Conservation (phyloP, 2,113 vertebrate genomes). For the Nicator chloris region DNA sequence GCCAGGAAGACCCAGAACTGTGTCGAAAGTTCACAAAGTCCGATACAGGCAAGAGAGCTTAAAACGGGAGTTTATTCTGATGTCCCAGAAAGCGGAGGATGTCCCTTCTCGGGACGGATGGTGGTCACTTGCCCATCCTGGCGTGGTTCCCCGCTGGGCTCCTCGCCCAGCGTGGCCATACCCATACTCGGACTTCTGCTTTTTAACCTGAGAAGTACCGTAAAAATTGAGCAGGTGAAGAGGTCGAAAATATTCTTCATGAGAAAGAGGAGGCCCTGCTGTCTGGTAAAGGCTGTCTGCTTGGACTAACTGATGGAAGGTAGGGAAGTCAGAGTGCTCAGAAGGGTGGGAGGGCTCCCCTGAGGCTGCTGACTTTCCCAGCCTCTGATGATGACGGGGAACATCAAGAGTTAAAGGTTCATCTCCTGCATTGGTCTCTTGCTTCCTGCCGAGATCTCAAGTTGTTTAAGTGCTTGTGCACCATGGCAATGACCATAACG, state of each 20-base stretch:
- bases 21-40: not conserved
- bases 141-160: accelerated
- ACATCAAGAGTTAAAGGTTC: accelerated
- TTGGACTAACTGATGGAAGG: not conserved
- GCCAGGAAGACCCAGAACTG: not conserved
- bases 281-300: not conserved
- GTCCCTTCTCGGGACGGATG: accelerated
- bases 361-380: not conserved
- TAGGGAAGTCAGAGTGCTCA: not conserved
- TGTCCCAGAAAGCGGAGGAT: not conserved
- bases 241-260: not conserved
- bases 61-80: not conserved
- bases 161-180: accelerated
- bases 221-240: not conserved
- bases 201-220: not conserved
- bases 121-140: accelerated
- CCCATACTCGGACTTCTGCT: accelerated
- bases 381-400: not conserved
- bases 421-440: not conserved
- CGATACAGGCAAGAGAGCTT: not conserved
- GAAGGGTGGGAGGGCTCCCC: not conserved
- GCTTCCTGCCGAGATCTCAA: not conserved
- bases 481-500: accelerated
- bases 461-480: not conserved
- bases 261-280: not conserved